A percentile compares a stretch with the other conserved stretches of the same genome.
These are phyloP conservation scores for Phalera bucephala DNA, from an alignment of 2,888 invertebrate genomes.

Conservation along the genomic window DNA sequence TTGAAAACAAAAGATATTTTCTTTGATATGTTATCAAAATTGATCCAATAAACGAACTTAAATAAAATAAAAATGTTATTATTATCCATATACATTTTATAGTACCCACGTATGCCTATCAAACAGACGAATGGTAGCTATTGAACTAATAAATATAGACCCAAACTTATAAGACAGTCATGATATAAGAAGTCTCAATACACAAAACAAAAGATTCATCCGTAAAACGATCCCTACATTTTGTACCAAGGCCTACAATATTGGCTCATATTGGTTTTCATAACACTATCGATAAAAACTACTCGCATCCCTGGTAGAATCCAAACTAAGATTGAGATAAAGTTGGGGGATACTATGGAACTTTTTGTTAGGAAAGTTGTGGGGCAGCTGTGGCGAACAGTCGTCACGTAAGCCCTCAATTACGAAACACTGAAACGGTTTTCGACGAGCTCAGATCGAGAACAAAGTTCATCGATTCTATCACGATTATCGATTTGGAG, in stretches of 20 bases:
- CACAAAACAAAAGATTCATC: constrained; percentile 33
- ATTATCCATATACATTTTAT: no score
- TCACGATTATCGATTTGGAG: constrained; percentile 62
- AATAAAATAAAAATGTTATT: no score
- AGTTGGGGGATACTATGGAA: constrained; percentile 64
- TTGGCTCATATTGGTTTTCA: constrained; percentile 57
- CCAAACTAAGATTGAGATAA: constrained; percentile 76
- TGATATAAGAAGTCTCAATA: no score
- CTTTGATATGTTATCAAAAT: no score
- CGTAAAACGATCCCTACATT: constrained; percentile 39
- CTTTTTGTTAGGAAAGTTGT: constrained; percentile 65
- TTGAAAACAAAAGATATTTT: no score
- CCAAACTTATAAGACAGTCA: no score
- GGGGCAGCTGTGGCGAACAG: constrained; percentile 67
- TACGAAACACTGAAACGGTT: constrained; percentile 76
- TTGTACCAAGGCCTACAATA: constrained; percentile 45
- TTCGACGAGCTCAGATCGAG: constrained; percentile 57
- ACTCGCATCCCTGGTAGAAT: constrained; percentile 52
- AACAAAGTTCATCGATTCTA: constrained; percentile 74
- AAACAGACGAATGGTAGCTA: no score
- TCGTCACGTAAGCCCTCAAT: constrained; percentile 81
- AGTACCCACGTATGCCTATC: no score
- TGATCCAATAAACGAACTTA: no score
- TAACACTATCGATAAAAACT: constrained; percentile 52
- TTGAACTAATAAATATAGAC: no score